These are phyloP conservation scores for Enteromius afrohamiltoni DNA, from an alignment of 2,797 vertebrate genomes.

Conservation along the genomic window DNA sequence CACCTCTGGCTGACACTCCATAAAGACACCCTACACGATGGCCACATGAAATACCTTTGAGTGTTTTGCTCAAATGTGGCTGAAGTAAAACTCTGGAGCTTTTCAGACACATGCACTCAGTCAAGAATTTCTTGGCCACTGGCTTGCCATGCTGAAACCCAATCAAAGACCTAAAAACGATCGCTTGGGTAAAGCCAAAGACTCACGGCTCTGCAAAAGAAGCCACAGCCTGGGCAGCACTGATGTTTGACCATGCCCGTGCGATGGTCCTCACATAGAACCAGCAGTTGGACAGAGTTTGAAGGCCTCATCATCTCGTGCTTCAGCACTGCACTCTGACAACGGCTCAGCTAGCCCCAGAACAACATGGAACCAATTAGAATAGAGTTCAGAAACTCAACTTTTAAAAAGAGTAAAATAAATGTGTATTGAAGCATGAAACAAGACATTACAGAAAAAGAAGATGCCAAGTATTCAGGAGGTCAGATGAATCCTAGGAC, in stretches of 20 bases:
- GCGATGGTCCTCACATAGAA: conserved; percentile 97
- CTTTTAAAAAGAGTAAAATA: conserved; percentile 2
- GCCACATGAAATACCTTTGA: conserved; percentile 9
- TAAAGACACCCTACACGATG: conserved; percentile 88
- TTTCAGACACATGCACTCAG: conserved; percentile 19
- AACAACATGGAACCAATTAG: conserved; percentile 32
- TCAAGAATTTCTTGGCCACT: neutral
- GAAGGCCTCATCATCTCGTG: conserved; percentile 98
- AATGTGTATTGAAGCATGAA: conserved; percentile 6
- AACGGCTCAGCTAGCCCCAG: conserved; percentile 85
- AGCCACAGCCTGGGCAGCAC: conserved; percentile 98
- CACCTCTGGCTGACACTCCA: conserved; percentile 97
- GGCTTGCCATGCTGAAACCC: conserved; percentile 29
- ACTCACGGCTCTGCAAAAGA: conserved; percentile 98
- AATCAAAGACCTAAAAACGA: conserved; percentile 32
- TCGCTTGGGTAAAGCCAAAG: conserved; percentile 32
- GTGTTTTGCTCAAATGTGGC: conserved; percentile 6
- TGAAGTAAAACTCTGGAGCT: conserved; percentile 10
- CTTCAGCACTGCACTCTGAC: conserved; percentile 89
- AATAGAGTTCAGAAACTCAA: conserved; percentile 16
- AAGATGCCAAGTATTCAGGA: neutral
- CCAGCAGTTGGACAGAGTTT: conserved; percentile 93
- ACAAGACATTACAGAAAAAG: neutral
- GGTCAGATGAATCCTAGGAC: conserved; percentile 20
- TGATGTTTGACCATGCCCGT: conserved; percentile 98